Percentiles rank a stretch among this genome's conserved stretches.
phyloP scores from a whole-genome alignment of 92 coral and sea anemone species.

The Porites evermanni region DNA sequence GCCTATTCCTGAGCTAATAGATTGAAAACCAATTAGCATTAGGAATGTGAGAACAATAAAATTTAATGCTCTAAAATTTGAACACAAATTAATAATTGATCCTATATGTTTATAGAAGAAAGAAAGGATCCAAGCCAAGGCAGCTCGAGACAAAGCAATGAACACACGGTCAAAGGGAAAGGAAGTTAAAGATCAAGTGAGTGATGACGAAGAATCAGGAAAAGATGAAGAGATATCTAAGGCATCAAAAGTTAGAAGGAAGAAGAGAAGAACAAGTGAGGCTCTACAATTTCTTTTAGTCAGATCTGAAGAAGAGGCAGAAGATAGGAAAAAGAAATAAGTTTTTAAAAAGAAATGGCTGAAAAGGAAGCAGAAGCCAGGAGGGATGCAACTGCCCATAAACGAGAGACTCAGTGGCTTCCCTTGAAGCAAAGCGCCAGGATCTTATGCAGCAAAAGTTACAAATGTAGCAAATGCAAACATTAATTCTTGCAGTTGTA shows the following conservation, averaged over 20 bases:
- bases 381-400: too few relatives aligned
- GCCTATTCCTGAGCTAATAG: too few relatives aligned
- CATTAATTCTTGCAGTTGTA: too few relatives aligned
- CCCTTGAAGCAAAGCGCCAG: constrained; percentile 31
- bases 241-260: constrained; percentile 28
- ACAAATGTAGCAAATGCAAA: constrained; percentile 21
- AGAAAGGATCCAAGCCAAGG: constrained; percentile 53
- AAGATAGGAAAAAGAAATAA: too few relatives aligned
- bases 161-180: constrained; percentile 44
- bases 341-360: too few relatives aligned
- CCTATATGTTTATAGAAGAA: not conserved
- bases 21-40: too few relatives aligned
- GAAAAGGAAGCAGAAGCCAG: too few relatives aligned
- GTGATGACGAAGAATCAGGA: constrained; percentile 31
- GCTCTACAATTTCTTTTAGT: too few relatives aligned
- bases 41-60: too few relatives aligned
- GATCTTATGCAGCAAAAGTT: constrained; percentile 40
- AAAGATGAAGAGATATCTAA: constrained; percentile 44
- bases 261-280: constrained; percentile 28
- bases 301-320: too few relatives aligned
- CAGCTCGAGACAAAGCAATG: constrained; percentile 51
- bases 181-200: not conserved
- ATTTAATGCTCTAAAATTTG: too few relatives aligned
- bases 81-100: too few relatives aligned
- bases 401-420: not conserved